phyloP scores from a whole-genome alignment of 1,140 invertebrate species.

The Maniola jurtina region DNA sequence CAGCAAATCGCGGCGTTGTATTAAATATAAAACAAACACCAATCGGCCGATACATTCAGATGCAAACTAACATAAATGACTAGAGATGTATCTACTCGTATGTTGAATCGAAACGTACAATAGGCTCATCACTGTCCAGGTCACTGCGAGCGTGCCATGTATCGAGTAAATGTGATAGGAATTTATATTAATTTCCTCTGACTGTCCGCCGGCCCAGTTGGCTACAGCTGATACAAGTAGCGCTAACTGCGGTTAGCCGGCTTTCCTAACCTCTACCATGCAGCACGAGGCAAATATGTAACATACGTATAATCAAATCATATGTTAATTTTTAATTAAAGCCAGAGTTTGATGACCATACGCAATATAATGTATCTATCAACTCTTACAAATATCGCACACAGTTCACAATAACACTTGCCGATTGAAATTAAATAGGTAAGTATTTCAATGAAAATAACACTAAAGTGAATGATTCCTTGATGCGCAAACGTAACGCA shows the following conservation, averaged over 20 bases:
- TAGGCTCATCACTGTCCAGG: constrained; percentile 60
- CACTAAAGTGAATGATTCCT: too few relatives aligned
- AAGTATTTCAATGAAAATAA: neutral
- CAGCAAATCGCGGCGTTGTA: constrained; percentile 1
- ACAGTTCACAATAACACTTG: too few relatives aligned
- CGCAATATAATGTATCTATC: too few relatives aligned
- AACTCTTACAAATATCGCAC: too few relatives aligned
- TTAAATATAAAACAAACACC: constrained; percentile 32
- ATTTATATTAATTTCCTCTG: constrained; percentile 76
- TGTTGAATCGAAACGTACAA: constrained; percentile 64
- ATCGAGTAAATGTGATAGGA: constrained; percentile 63
- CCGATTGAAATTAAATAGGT: neutral
- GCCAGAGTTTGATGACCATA: too few relatives aligned
- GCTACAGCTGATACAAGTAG: neutral
- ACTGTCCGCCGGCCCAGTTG: constrained; percentile 19
- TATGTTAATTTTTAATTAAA: too few relatives aligned
- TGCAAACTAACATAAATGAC: constrained; percentile 55
- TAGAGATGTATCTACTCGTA: constrained; percentile 32
- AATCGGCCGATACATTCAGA: constrained; percentile 49
- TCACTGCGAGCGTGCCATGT: constrained; percentile 45
- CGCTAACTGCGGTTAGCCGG: neutral
- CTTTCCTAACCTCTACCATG: neutral
- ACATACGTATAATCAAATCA: too few relatives aligned
- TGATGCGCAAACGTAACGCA: too few relatives aligned
- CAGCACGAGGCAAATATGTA: neutral